Percentiles rank a stretch among this genome's conserved stretches.
These are phyloP conservation scores for Menura novaehollandiae DNA, from an alignment of 2,113 vertebrate genomes.

Conservation along the genomic window DNA sequence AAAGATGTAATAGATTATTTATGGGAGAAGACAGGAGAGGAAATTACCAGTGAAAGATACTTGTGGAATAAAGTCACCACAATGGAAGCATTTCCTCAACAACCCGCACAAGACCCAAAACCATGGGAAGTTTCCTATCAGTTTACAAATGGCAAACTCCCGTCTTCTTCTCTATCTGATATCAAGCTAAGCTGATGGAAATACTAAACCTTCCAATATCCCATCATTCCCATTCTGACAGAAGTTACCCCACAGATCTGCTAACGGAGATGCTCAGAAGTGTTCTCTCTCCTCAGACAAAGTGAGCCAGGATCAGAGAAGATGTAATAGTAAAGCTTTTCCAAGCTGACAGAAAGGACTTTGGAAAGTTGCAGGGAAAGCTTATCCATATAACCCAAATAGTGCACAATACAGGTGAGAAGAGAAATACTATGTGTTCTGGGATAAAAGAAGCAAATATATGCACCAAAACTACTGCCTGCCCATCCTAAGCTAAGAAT, in stretches of 20 bases:
- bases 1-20: background rate
- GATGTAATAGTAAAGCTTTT: background rate
- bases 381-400: background rate
- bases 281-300: background rate
- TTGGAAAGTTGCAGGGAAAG: background rate
- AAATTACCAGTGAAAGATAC: background rate
- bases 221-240: background rate
- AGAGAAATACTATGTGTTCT: background rate
- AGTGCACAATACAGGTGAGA: background rate
- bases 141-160: background rate
- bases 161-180: background rate
- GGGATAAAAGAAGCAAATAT: background rate
- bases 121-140: background rate
- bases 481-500: background rate
- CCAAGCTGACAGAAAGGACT: background rate
- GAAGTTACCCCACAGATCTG: background rate
- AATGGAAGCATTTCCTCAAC: background rate
- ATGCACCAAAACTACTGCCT: background rate
- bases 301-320: background rate
- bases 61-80: background rate
- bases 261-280: background rate
- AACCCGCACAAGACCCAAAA: background rate
- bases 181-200: background rate
- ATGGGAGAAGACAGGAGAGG: background rate
- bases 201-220: background rate